These are phyloP conservation scores for Iguana delicatissima DNA, from an alignment of 2,797 vertebrate genomes.

Conservation along the genomic window DNA sequence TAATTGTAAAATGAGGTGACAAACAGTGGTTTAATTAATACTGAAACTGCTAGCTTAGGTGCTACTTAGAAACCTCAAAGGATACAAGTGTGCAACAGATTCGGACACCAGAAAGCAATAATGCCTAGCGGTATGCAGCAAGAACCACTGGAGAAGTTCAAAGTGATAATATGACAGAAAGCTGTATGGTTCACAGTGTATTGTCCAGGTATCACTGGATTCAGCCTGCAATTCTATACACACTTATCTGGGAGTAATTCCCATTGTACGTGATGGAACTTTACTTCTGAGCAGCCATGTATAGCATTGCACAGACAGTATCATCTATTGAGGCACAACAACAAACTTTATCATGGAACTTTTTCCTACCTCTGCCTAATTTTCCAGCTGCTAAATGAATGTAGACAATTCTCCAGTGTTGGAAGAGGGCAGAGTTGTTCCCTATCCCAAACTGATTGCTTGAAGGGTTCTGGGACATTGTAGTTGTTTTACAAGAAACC, in stretches of 20 bases:
- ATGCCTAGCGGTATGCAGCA: conserved; percentile 73
- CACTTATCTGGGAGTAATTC: background rate
- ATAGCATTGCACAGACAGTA: background rate
- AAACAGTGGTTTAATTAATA: conserved; percentile 84
- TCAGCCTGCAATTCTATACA: conserved; percentile 13
- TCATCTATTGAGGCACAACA: conserved; percentile 26
- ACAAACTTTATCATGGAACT: conserved; percentile 9
- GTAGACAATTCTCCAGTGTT: conserved; percentile 16
- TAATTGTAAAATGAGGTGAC: conserved; percentile 80
- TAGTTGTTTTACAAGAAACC: conserved; percentile 36
- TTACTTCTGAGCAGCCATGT: background rate
- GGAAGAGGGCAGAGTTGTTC: conserved; percentile 49
- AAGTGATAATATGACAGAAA: conserved; percentile 45
- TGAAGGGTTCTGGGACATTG: conserved; percentile 57
- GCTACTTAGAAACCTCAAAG: conserved; percentile 66
- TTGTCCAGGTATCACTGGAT: conserved; percentile 59
- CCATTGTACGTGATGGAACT: background rate
- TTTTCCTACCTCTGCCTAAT: background rate
- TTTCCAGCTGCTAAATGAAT: conserved; percentile 52
- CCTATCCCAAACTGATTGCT: conserved; percentile 61
- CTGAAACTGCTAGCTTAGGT: conserved; percentile 79
- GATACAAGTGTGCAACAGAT: conserved; percentile 55
- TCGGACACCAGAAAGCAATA: conserved; percentile 50
- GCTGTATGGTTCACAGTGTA: conserved; percentile 18
- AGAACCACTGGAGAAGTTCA: conserved; percentile 51